Percentiles rank a stretch among this genome's conserved stretches.
phyloP scores from a whole-genome alignment of 2,888 invertebrate species.

The Parnassius orleans region DNA sequence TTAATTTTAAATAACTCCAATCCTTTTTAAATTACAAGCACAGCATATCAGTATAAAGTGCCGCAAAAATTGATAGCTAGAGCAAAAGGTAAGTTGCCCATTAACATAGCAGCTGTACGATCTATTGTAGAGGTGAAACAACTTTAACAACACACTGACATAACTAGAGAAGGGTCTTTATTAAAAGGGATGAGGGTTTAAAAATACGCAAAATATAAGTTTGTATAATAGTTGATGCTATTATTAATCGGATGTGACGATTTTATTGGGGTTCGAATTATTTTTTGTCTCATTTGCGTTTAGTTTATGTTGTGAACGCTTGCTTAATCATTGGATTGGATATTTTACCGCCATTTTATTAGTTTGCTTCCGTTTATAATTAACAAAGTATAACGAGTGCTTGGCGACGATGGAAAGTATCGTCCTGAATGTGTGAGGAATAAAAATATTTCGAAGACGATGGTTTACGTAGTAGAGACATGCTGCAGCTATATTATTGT shows the following conservation, averaged over 20 bases:
- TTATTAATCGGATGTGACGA: constrained; percentile 55
- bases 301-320: constrained; percentile 18
- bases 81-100: constrained; percentile 36
- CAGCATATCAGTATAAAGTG: constrained; percentile 26
- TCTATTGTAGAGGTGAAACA: constrained; percentile 46
- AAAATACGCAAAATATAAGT: constrained; percentile 26
- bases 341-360: not conserved
- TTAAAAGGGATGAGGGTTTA: constrained; percentile 27
- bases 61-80: constrained; percentile 38
- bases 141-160: constrained; percentile 26
- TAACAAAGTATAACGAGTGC: too few species aligned
- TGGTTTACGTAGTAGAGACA: too few species aligned
- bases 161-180: constrained; percentile 38
- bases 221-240: constrained; percentile 39
- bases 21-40: not conserved
- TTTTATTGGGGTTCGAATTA: constrained; percentile 47
- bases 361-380: not conserved
- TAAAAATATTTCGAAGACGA: too few species aligned
- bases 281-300: constrained; percentile 26
- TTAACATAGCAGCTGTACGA: constrained; percentile 55
- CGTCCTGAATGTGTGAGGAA: too few species aligned
- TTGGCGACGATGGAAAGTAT: too few species aligned
- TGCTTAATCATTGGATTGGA: constrained; percentile 1
- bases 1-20: too few species aligned
- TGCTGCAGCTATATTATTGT: too few species aligned